Base-by-base conservation (phyloP, 92 coral and sea anemone species). In the Nematostella vectensis region DNA sequence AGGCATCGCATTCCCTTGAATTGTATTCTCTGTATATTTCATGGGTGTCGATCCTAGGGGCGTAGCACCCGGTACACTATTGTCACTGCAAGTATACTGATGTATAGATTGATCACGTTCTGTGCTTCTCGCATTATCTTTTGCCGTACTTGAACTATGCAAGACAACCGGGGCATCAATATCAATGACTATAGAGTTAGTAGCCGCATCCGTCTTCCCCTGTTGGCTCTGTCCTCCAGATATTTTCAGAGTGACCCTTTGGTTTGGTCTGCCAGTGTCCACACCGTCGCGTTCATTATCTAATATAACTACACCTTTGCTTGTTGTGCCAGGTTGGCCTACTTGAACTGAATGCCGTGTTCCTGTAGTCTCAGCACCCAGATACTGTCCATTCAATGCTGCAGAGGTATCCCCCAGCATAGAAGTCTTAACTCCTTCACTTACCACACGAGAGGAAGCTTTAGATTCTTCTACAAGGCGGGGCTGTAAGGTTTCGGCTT, bases 131-230 rank as follows among this genome's bases (percentile, higher is more conserved):
- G n/a, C n/a, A n/a, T n/a, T n/a, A n/a, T n/a, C 33, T 25, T 4
- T 33, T 15, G 20, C 11, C 13, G 2, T 17, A 16, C 28, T 37
- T 10, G 0, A 16, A 3, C 18, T 2, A 25, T 28, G 61, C 27
- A 55, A 12, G 2, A 54, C 25, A 17, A 55, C 72, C 0, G 72
- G 55, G 8, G 63, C 61, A 29, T 56, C 72, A 55, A 66, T 43
- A 45, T 66, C 72, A 2, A 55, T 38, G 3, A 55, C 12, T 20
- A 66, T 44, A 1, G 56, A 26, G 3, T 48, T 57, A 3, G 22
- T 4, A 8, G 31, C 55, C 2, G 50, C 2, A 11, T 16, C 33
- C 11, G 39, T 11, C 0, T 30, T 31, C 11, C 27, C 52, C 1
- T 22, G 0, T 13, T 25, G 1, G 21, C 4, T 4, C 12, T 45